Base-by-base conservation (phyloP, 2,888 invertebrate species). In the Diploptera punctata region DNA sequence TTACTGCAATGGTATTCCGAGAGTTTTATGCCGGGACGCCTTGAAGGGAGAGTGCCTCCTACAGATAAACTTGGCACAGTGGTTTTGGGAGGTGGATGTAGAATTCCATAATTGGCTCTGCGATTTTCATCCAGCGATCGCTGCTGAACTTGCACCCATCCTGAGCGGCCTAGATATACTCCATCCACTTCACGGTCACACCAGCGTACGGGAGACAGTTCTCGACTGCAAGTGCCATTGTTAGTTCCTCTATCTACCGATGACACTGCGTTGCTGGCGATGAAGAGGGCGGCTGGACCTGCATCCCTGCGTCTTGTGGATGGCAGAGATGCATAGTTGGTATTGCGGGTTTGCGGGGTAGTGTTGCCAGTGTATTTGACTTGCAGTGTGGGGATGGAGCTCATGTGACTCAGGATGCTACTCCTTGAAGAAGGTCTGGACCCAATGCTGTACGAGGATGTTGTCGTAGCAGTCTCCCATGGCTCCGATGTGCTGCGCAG, bases 101-200 rank as follows among this genome's bases (percentile, higher is more conserved):
- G 52, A 3, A 65, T 54, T 13, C 68, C 68, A 33, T 74, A 74
- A 26, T 71, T 69, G 13, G 68, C 69, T 54, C 75, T 72, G 76
- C 85, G 81, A 75, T 81, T 85, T 67, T 87, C 87, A 76, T 87
- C 87, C 29, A 87, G 77, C 0, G 86, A 87, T 57, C 86, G 79
- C 75, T 87, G 87, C 74, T 87, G 87, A 1, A 87, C 87, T 60
- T 84, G 80, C 1, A 87, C 87, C 87, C 87, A 87, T 7, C 87
- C 87, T 0, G 87, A 87, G 72, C 86, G 81, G 1, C 87, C 87
- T 19, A 88, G 78, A 77, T 86, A 88, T 3, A 88, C 87, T 0
- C 87, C 87, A 76, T 87, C 87, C 5, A 87, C 87, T 79, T 87
- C 87, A 7, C 86, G 80, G 76, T 87, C 87, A 79, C 87, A 86